A percentile compares a stretch with the other conserved stretches of the same genome.
phyloP scores from a whole-genome alignment of 2,797 vertebrate genomes.

The Halcyon chelicuti region DNA sequence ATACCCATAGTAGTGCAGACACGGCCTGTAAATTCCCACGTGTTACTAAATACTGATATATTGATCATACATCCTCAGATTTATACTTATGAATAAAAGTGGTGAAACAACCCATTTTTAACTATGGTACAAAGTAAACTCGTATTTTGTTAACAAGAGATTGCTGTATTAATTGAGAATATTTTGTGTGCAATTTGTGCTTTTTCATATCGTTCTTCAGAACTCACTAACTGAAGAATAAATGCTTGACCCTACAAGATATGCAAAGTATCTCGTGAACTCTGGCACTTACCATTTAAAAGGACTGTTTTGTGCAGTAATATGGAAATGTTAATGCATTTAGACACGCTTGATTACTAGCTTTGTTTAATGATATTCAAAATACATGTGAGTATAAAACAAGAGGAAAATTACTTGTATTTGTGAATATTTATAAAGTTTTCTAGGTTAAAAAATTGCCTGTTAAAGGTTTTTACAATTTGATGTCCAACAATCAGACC shows the following conservation, averaged over 20 bases:
- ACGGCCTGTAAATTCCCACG: neutral
- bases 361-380: neutral
- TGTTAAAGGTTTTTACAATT: neutral
- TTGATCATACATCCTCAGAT: neutral
- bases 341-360: neutral
- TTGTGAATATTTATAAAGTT: neutral
- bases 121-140: neutral
- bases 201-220: neutral
- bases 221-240: neutral
- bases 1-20: neutral
- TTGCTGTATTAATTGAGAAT: neutral
- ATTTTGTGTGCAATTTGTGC: neutral
- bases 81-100: neutral
- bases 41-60: neutral
- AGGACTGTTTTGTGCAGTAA: neutral
- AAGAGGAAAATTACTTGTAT: neutral
- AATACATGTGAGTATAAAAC: rapidly evolving
- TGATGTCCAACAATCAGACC: neutral
- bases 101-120: neutral
- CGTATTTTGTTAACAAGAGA: neutral
- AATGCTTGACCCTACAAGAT: neutral
- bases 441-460: neutral
- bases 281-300: neutral
- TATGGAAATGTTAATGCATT: neutral
- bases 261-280: neutral